Percentiles rank a stretch among this genome's conserved stretches.
These are phyloP conservation scores for Danio albolineatus DNA, from an alignment of 2,797 vertebrate genomes.

Conservation along the genomic window DNA sequence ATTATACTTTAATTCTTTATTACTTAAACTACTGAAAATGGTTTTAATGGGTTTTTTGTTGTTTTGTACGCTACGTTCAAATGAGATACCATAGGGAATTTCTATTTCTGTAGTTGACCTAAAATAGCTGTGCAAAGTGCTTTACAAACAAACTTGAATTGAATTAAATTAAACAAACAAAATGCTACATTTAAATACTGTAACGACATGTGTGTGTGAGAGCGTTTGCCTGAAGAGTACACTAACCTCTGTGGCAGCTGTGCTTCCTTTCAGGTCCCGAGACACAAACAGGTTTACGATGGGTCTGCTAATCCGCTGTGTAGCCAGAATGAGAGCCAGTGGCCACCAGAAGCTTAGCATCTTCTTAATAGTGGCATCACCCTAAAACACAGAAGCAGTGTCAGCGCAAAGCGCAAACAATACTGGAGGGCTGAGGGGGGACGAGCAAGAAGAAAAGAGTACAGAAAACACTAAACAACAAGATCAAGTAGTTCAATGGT, in stretches of 20 bases:
- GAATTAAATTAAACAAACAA: too few species aligned
- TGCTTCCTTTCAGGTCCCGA: conserved; percentile 93
- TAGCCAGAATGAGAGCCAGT: conserved; percentile 95
- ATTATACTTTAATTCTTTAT: background rate
- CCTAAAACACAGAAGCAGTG: conserved; percentile 74
- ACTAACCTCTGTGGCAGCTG: conserved; percentile 90
- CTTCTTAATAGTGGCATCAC: conserved; percentile 96
- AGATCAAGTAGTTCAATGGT: background rate
- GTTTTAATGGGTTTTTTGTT: background rate
- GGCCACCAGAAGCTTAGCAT: conserved; percentile 99
- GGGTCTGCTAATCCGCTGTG: conserved; percentile 95
- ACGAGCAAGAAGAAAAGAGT: background rate
- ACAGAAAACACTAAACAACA: background rate
- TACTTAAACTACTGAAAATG: background rate
- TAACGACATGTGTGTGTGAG: background rate
- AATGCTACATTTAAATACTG: background rate
- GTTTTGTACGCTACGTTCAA: background rate
- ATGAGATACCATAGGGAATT: background rate
- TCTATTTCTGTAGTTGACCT: background rate
- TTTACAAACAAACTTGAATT: too few species aligned
- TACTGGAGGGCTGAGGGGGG: background rate
- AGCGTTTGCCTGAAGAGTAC: background rate
- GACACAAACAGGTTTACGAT: conserved; percentile 99
- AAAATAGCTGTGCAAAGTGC: too few species aligned
- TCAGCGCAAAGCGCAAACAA: background rate